A percentile compares a stretch with the other conserved stretches of the same genome.
These are phyloP conservation scores for Oscheius sp. DNA, from an alignment of 2,888 invertebrate species.

Conservation along the genomic window DNA sequence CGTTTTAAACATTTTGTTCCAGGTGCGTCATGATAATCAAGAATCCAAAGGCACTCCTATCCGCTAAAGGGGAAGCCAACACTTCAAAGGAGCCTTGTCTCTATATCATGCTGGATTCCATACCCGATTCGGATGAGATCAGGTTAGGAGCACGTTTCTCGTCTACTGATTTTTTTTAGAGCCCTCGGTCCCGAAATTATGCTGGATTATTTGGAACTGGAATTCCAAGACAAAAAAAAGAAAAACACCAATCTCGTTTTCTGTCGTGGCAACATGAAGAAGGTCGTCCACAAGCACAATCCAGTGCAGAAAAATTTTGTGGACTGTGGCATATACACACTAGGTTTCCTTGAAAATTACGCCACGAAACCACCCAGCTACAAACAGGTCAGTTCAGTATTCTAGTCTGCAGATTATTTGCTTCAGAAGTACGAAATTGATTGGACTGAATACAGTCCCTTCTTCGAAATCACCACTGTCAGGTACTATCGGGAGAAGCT, in stretches of 20 bases:
- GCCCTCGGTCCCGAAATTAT: conserved; percentile 6
- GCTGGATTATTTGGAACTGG: conserved; percentile 16
- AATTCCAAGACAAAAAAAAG: conserved; percentile 29
- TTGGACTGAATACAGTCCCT: conserved; percentile 11
- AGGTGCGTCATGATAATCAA: conserved; percentile 12
- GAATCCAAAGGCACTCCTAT: background rate
- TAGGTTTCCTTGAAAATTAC: conserved; percentile 10
- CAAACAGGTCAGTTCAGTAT: background rate
- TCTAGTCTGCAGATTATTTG: background rate
- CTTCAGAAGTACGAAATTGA: conserved; percentile 7
- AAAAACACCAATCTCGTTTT: conserved; percentile 15
- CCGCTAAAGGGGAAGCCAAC: background rate
- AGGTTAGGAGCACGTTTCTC: background rate
- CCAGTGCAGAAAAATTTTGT: conserved; percentile 25
- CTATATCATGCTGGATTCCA: conserved; percentile 19
- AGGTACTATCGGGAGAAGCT: conserved; percentile 23
- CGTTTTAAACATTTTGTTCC: background rate
- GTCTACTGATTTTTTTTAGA: background rate
- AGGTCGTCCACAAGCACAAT: background rate
- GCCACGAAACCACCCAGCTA: background rate
- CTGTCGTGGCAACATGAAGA: background rate
- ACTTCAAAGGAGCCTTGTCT: background rate
- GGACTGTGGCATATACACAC: conserved; percentile 22
- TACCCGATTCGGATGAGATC: conserved; percentile 16
- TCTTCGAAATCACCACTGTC: background rate